A percentile compares a stretch with the other conserved stretches of the same genome.
These are phyloP conservation scores for Peribatodes rhomboidaria DNA, from an alignment of 2,888 invertebrate genomes.

Conservation along the genomic window DNA sequence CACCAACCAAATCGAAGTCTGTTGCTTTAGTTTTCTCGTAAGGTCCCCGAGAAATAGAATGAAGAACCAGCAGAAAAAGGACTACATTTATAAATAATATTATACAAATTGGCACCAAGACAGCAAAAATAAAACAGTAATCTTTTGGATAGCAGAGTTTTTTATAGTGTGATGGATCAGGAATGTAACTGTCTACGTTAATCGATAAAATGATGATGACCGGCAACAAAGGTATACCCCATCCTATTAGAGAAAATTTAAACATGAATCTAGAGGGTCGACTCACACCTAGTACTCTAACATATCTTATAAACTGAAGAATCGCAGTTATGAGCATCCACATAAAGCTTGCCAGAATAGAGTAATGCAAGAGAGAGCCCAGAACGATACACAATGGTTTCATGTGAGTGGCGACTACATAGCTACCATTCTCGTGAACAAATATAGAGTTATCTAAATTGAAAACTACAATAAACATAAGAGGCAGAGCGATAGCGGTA, in stretches of 20 bases:
- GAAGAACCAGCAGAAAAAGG: constrained; percentile 85
- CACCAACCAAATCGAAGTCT: constrained; percentile 72
- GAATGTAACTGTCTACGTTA: constrained; percentile 79
- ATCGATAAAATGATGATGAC: constrained; percentile 78
- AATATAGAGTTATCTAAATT: constrained; percentile 70
- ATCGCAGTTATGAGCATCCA: constrained; percentile 91
- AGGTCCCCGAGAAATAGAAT: constrained; percentile 81
- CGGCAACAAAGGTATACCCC: constrained; percentile 87
- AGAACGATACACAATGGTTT: constrained; percentile 83
- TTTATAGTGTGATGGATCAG: constrained; percentile 53
- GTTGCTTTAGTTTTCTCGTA: constrained; percentile 79
- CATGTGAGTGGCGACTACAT: constrained; percentile 57
- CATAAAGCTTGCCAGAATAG: constrained; percentile 88
- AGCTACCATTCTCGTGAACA: constrained; percentile 55
- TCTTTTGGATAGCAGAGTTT: constrained; percentile 86
- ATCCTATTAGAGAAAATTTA: constrained; percentile 88
- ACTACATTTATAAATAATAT: constrained; percentile 83
- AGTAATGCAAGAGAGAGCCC: constrained; percentile 89
- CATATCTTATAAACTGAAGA: constrained; percentile 89
- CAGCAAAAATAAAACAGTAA: constrained; percentile 76
- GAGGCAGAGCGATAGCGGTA: constrained; percentile 87
- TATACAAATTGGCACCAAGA: constrained; percentile 83
- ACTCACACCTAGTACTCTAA: constrained; percentile 87
- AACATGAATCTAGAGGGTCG: constrained; percentile 87
- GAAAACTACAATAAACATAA: constrained; percentile 77